Conservation (phyloP, 1,140 invertebrate genomes). For the Melanaphis sacchari region DNA sequence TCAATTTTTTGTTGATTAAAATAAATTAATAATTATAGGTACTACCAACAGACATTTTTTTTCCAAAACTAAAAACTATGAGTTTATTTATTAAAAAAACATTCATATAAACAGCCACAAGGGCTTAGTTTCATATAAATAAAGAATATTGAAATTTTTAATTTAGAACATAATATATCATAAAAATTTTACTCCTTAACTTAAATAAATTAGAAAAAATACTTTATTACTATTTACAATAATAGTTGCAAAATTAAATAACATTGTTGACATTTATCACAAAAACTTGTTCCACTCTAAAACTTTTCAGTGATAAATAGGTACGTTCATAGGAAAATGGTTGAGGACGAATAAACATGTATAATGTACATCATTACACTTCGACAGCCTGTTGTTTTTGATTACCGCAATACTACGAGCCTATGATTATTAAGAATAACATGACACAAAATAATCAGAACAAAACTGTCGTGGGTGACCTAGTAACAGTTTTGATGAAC, state of each 20-base stretch:
- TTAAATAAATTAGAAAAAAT: background rate
- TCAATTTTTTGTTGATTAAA: background rate
- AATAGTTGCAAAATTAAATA: background rate
- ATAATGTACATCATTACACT: background rate
- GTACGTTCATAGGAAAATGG: background rate
- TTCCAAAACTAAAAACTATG: background rate
- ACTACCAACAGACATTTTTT: background rate
- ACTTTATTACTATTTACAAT: background rate
- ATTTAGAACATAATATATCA: background rate
- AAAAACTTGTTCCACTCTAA: slow-evolving; percentile 21
- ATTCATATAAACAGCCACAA: background rate
- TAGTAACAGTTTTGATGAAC: slow-evolving; percentile 41
- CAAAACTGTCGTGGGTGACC: slow-evolving; percentile 55
- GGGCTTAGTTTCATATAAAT: background rate
- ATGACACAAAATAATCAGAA: slow-evolving; percentile 40
- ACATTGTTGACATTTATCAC: background rate
- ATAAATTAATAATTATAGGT: background rate
- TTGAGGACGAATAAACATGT: background rate
- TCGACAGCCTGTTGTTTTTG: background rate
- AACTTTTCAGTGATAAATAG: background rate
- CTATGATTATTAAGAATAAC: slow-evolving; percentile 12
- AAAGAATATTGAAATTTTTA: background rate
- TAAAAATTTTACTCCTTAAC: background rate
- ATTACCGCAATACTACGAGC: background rate
- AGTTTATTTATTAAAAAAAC: background rate